phyloP scores from a whole-genome alignment of 1,140 invertebrate genomes.

The Orius insidiosus region DNA sequence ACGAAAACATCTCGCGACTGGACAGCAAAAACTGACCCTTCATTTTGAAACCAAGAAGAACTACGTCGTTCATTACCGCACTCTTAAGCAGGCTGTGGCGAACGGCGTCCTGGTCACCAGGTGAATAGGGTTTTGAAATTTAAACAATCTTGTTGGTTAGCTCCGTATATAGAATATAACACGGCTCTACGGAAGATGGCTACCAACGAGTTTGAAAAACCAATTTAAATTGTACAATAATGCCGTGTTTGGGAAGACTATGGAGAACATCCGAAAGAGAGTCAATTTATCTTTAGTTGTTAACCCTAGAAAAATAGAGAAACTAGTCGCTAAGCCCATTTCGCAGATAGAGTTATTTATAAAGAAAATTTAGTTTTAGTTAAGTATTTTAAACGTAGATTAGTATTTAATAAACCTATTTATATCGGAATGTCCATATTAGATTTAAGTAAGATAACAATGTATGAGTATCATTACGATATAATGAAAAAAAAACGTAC shows the following conservation, averaged over 20 bases:
- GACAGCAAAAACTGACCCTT: constrained; percentile 22
- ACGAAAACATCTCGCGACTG: constrained; percentile 15
- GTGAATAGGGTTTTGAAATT: constrained; percentile 33
- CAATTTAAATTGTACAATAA: constrained; percentile 31
- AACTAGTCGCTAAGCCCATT: constrained; percentile 13
- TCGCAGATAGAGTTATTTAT: constrained; percentile 9
- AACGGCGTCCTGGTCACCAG: constrained; percentile 28
- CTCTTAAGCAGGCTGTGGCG: constrained; percentile 29
- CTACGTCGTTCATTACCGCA: constrained; percentile 32
- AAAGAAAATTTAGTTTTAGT: constrained; percentile 13
- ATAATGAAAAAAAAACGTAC: constrained; percentile 8
- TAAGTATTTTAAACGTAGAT: neutral
- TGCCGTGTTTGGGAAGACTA: constrained; percentile 28
- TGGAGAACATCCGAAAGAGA: constrained; percentile 27
- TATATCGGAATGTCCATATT: constrained; percentile 15
- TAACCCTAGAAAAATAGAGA: constrained; percentile 3
- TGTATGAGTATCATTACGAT: constrained; percentile 18
- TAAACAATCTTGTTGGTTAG: constrained; percentile 30
- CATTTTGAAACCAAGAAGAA: constrained; percentile 24
- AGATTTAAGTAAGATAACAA: constrained; percentile 16
- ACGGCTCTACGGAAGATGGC: constrained; percentile 24
- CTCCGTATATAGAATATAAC: constrained; percentile 28
- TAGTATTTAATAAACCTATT: constrained; percentile 14
- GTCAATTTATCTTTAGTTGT: constrained; percentile 24
- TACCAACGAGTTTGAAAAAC: constrained; percentile 26